These are phyloP conservation scores for Stegastes partitus DNA, from an alignment of 2,113 vertebrate genomes.

Conservation along the genomic window DNA sequence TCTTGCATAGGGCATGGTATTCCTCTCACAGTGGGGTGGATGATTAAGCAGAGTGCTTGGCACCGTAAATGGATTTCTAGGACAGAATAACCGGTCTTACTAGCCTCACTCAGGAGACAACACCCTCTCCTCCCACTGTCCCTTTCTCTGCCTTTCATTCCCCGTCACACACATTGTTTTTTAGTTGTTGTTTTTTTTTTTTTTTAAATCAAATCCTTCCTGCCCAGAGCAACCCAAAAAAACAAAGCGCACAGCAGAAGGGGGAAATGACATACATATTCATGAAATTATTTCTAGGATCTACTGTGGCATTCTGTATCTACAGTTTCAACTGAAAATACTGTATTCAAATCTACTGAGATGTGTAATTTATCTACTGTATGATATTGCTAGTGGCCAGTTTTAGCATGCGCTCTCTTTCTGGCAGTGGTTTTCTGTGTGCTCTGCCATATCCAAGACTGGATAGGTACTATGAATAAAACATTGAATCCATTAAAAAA, in stretches of 20 bases:
- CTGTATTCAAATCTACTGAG: conserved; percentile 25
- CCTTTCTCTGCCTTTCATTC: conserved; percentile 26
- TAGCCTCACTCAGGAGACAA: conserved; percentile 60
- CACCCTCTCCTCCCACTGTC: conserved; percentile 51
- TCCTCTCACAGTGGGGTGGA: conserved; percentile 52
- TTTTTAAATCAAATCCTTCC: conserved; percentile 16
- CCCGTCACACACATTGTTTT: conserved; percentile 5
- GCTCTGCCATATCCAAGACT: conserved; percentile 66
- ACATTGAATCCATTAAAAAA: conserved; percentile 86
- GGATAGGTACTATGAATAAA: conserved; percentile 83
- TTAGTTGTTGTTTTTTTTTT: background rate
- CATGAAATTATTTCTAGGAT: conserved; percentile 28
- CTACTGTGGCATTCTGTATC: background rate
- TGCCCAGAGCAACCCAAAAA: conserved; percentile 4
- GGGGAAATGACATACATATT: conserved; percentile 11
- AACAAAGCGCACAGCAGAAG: background rate
- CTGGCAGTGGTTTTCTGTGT: conserved; percentile 54
- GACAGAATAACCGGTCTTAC: conserved; percentile 72
- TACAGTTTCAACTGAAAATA: conserved; percentile 27
- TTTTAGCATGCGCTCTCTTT: conserved; percentile 56
- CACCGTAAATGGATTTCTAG: conserved; percentile 68
- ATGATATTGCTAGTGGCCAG: conserved; percentile 51
- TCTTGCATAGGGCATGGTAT: conserved; percentile 26
- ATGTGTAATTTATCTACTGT: conserved; percentile 37
- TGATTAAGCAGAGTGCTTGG: conserved; percentile 43